Percentiles rank a stretch among this genome's conserved stretches.
phyloP scores from a whole-genome alignment of 2,888 invertebrate genomes.

The Drosophila affinis region DNA sequence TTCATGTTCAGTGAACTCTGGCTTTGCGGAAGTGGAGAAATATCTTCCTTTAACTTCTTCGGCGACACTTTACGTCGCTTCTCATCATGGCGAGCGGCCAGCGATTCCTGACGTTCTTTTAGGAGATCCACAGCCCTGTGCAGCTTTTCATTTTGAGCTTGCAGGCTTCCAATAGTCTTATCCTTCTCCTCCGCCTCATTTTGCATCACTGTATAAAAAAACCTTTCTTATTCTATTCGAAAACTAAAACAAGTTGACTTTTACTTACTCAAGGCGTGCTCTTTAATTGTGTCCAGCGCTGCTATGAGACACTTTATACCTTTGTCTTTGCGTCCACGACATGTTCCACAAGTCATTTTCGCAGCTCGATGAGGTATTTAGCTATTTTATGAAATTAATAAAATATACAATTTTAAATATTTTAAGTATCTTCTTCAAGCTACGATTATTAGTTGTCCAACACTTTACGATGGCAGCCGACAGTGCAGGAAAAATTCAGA shows the following conservation, averaged over 20 bases:
- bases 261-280: slow-evolving; percentile 76
- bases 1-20: slow-evolving; percentile 74
- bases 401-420: neutral
- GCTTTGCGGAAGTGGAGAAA: slow-evolving; percentile 43
- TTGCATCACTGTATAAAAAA: slow-evolving; percentile 53
- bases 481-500: slow-evolving; percentile 44
- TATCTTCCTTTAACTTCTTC: slow-evolving; percentile 25
- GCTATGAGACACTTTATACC: slow-evolving; percentile 45
- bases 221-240: neutral
- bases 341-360: slow-evolving; percentile 60
- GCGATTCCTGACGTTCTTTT: slow-evolving; percentile 33
- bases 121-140: slow-evolving; percentile 57
- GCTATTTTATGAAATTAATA: no score
- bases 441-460: neutral
- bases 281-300: slow-evolving; percentile 69
- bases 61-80: slow-evolving; percentile 37
- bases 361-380: no score
- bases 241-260: neutral
- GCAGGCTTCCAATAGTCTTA: slow-evolving; percentile 46
- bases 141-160: slow-evolving; percentile 62
- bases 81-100: slow-evolving; percentile 23
- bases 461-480: neutral
- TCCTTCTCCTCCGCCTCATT: slow-evolving; percentile 38
- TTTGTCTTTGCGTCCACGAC: slow-evolving; percentile 43
- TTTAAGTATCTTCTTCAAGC: neutral